Evolutionary conservation across 2,797 vertebrate genomes (phyloP).

Genomic region (Schizothorax lantsangensis): DNA sequence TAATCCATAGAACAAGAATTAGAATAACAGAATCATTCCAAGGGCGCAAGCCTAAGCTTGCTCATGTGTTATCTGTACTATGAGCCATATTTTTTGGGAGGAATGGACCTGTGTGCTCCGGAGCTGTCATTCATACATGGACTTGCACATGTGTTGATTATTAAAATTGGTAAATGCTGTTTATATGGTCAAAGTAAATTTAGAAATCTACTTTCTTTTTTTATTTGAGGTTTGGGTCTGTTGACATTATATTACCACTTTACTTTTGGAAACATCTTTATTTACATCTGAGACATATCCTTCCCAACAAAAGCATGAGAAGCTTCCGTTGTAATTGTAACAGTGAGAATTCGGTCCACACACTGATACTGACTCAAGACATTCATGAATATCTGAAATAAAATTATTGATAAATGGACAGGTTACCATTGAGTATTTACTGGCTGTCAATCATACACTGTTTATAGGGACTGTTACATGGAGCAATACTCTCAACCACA

Average conservation of each 20-base stretch:
- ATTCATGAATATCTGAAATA: constrained; percentile 35
- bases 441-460: background rate
- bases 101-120: too few species aligned
- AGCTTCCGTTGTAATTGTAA: constrained; percentile 20
- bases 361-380: constrained; percentile 9
- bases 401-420: background rate
- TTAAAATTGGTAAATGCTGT: too few species aligned
- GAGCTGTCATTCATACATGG: too few species aligned
- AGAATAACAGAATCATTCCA: too few species aligned
- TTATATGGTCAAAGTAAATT: background rate
- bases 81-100: too few species aligned
- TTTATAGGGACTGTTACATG: background rate
- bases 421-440: background rate
- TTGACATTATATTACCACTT: too few species aligned
- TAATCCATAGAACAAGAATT: too few species aligned
- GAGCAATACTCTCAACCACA: constrained; percentile 32
- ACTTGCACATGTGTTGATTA: too few species aligned
- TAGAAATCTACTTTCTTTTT: too few species aligned
- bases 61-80: too few species aligned
- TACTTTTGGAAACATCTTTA: background rate
- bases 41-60: too few species aligned
- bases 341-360: constrained; percentile 10
- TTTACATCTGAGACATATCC: background rate
- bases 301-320: background rate
- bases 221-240: too few species aligned